Base-by-base conservation (phyloP, 2,113 vertebrate genomes). In the Regulus satrapa region DNA sequence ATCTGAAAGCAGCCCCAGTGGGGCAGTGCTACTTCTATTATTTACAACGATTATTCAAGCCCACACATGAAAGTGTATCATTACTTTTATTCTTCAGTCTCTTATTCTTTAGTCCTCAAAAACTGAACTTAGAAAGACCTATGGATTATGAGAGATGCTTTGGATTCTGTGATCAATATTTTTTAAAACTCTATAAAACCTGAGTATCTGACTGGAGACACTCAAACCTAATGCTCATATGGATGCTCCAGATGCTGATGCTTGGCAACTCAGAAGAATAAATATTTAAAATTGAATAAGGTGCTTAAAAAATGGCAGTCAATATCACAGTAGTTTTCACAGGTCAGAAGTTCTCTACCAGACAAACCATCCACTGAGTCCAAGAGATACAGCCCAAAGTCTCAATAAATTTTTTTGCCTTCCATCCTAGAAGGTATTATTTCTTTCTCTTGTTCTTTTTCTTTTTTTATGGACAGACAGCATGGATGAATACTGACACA, bases 381-480 rank as follows among this genome's bases (percentile, higher is more conserved):
- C 11, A n/a, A 89, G 59, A 69, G 20, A 66, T 14, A 75, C 9
- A n/a, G n/a, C n/a, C n/a, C n/a, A 48, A 91, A 84, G 26, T 17
- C 14, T 5, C 8, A 83, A 77, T 49, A 11, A 32, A 72, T 1
- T 38, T n/a, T 79, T 77, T 68, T 58, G 13, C n/a, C 25, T 68
- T 68, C 24, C 7, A 25, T 20, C 23, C 21, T 43, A 49, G 31
- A 64, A 68, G 6, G 6, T 3, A 2, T 40, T 67, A 2, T 48
- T 61, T 38, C 0, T 14, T 21, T 31, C 8, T 25, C 4, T 14
- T 5, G 0, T 9, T 18, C 18, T 5, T 25, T 24, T 8, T 11
- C 4, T 3, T 9, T 11, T 20, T 8, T 48, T 66, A 19, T 7
- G 3, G 8, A 23, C 28, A 40, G 15, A 64, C 7, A 45, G 29